phyloP scores from a whole-genome alignment of 2,888 invertebrate species.

The Patella ulyssiponensis region DNA sequence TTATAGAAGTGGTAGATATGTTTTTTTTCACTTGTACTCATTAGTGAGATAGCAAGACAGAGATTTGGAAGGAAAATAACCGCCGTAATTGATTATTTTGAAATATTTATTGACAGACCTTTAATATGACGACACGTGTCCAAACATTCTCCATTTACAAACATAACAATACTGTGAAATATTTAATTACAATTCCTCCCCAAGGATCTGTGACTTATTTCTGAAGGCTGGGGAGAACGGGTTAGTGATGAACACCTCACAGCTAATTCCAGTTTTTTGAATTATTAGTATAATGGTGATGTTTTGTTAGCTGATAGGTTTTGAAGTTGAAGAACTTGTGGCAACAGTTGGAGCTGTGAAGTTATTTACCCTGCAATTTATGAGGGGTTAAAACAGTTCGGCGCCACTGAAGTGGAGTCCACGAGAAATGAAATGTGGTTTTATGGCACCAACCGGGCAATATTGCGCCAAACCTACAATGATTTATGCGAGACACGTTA shows the following conservation, averaged over 20 bases:
- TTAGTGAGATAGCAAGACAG: no score
- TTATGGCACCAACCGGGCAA: no score
- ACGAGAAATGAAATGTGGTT: no score
- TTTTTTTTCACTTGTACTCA: no score
- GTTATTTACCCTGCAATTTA: slow-evolving; percentile 43
- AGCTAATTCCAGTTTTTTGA: slow-evolving; percentile 40
- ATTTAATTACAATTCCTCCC: slow-evolving; percentile 48
- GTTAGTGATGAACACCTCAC: slow-evolving; percentile 50
- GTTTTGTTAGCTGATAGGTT: slow-evolving; percentile 45
- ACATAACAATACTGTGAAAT: slow-evolving; percentile 48
- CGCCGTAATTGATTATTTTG: slow-evolving; percentile 34
- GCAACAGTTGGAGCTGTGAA: slow-evolving; percentile 33
- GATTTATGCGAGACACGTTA: no score
- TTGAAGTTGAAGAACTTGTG: slow-evolving; percentile 41
- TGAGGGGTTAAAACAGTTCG: slow-evolving; percentile 38
- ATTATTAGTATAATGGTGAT: slow-evolving; percentile 39
- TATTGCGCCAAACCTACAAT: no score
- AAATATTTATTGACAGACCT: slow-evolving; percentile 35
- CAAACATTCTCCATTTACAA: slow-evolving; percentile 49
- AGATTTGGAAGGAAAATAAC: slow-evolving; percentile 25
- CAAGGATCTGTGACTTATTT: no score
- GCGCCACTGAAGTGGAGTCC: slow-evolving; percentile 36
- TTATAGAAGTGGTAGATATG: no score
- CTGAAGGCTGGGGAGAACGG: slow-evolving; percentile 47
- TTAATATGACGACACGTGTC: slow-evolving; percentile 38